Base-by-base conservation (phyloP, 2,888 invertebrate species). In the Chymomyza caudatula region DNA sequence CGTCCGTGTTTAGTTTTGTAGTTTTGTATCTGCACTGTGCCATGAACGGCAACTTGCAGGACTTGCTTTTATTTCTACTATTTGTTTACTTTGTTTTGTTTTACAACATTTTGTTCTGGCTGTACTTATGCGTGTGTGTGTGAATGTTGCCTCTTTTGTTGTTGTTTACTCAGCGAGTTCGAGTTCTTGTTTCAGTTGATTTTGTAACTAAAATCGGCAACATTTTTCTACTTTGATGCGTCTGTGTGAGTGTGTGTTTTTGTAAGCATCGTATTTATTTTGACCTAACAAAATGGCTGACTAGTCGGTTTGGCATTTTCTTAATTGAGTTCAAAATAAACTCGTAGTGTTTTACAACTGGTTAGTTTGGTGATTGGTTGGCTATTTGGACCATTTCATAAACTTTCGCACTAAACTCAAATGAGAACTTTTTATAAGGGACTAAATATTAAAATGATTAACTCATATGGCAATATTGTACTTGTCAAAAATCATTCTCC, bases 271-370 rank as follows among this genome's bases (percentile, higher is more conserved):
- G 66, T 78, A 59, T 77, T 66, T 65, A 60, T 51, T 65, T 62
- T 60, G 56, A 49, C 51, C 65, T 42, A 55, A 56, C 67, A 55
- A 70, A 64, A 67, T 73, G 67, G 65, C 69, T 70, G 65, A 43
- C 59, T 61, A 65, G 67, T 62, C 72, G 61, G 22, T 25, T 19
- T 17, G 43, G 43, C 52, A 44, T 67, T 70, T 60, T 74, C 70
- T 75, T 75, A 75, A 75, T 74, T 75, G 67, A 74, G 74, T 73
- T 73, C 70, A 62, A 72, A 75, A 74, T 74, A 74, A 74, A 74
- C 72, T 67, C 64, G 52, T 49, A 51, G 63, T 11, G 56, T 44
- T 63, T 60, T 22, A 65, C 69, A 42, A 57, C 56, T 17, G 29
- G 23, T 15, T 19, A 19, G 52, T 43, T 60, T 19, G 37, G 15